A percentile compares a stretch with the other conserved stretches of the same genome.
Conservation (phyloP, 2,888 invertebrate species). For the Drosophila subsilvestris region DNA sequence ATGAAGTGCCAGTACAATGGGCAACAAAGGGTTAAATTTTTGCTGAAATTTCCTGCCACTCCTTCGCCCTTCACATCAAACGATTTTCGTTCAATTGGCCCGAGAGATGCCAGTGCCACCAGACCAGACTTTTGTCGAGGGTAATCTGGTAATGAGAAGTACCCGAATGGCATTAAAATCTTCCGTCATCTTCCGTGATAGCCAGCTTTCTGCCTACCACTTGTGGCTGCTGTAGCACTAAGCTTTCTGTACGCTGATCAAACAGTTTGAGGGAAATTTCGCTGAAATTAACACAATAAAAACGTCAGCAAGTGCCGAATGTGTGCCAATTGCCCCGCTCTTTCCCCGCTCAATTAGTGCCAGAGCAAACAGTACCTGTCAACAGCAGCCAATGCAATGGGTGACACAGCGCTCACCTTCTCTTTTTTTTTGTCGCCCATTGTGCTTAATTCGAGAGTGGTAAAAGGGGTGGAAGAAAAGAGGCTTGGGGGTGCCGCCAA, state of each 20-base stretch:
- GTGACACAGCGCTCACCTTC: not conserved
- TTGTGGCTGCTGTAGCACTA: too few relatives aligned
- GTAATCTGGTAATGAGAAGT: too few relatives aligned
- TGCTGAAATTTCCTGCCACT: not conserved
- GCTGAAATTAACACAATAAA: too few relatives aligned
- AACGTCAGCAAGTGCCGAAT: too few relatives aligned
- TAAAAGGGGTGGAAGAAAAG: not conserved
- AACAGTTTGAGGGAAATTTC: not conserved
- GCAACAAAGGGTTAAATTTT: conserved; percentile 26
- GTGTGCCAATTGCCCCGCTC: too few relatives aligned
- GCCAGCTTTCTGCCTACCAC: too few relatives aligned
- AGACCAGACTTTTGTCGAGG: too few relatives aligned
- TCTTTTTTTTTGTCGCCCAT: conserved; percentile 12
- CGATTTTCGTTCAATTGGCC: not conserved
- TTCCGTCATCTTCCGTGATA: too few relatives aligned
- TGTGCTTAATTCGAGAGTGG: conserved; percentile 15
- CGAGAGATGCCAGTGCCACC: not conserved
- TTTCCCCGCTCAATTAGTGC: not conserved
- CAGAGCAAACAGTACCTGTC: not conserved
- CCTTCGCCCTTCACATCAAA: not conserved
- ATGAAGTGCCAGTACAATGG: conserved; percentile 54
- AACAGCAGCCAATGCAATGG: not conserved
- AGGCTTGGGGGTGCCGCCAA: not conserved
- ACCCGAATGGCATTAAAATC: too few relatives aligned
- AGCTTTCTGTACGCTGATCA: too few relatives aligned